phyloP scores from a whole-genome alignment of 2,888 invertebrate genomes.

The Hyalella azteca region DNA sequence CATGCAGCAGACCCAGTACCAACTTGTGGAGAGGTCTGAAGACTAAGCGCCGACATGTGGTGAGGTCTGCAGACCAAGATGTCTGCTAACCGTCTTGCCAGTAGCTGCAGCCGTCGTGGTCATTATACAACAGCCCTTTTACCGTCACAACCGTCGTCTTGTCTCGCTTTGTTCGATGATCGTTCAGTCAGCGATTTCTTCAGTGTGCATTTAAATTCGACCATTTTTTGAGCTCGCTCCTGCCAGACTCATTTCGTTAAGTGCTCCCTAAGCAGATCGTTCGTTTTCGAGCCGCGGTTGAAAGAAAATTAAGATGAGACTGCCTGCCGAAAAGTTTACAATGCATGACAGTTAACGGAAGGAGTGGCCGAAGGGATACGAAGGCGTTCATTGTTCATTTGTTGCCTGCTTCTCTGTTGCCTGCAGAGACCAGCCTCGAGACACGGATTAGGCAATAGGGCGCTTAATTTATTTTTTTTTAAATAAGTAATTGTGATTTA shows the following conservation, averaged over 20 bases:
- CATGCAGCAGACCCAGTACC: too few species aligned
- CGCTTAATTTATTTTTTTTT: too few species aligned
- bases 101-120: neutral
- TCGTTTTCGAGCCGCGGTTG: conserved; percentile 31
- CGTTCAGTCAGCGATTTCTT: conserved; percentile 35
- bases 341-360: conserved; percentile 36
- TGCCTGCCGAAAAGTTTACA: neutral
- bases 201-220: conserved; percentile 12
- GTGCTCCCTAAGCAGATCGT: conserved; percentile 36
- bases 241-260: conserved; percentile 34
- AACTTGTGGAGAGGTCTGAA: too few species aligned
- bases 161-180: conserved; percentile 29
- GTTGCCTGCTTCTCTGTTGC: too few species aligned
- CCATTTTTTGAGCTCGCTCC: neutral
- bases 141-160: neutral
- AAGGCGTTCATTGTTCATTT: neutral
- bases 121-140: conserved; percentile 16
- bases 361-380: conserved; percentile 13
- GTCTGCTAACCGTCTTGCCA: too few species aligned
- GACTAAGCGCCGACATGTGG: too few species aligned
- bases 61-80: too few species aligned
- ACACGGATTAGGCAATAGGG: too few species aligned
- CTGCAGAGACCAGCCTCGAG: too few species aligned
- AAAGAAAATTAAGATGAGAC: conserved; percentile 32
- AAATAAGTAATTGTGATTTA: too few species aligned